Base-by-base conservation (phyloP, 2,888 invertebrate genomes). In the Schrankia costaestrigalis region DNA sequence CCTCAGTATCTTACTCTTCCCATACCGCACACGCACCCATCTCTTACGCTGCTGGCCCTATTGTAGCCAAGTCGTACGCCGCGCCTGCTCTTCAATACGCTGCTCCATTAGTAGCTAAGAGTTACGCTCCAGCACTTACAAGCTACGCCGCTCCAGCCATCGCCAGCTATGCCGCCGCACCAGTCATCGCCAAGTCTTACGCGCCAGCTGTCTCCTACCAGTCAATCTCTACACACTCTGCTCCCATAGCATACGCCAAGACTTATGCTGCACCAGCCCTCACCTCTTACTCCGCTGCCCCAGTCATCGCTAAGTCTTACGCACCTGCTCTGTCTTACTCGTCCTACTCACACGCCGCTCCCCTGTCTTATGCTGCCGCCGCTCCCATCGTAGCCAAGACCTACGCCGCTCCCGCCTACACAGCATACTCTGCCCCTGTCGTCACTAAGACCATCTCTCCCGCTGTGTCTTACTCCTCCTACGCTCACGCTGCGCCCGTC, bases 261-360 rank as follows among this genome's bases (percentile, higher is more conserved):
- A 66, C 68, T 43, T 62, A 79, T 32, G 83, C 89, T 33, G 78
- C 87, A 24, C 83, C 89, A 28, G 72, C 87, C 14, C 61, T 76
- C 28, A 54, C 64, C 34, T 56, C 63, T 12, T 60, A 68, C 38
- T 65, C 78, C 35, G 14, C 41, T 21, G 35, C 39, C 15, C 43
- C 67, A 3, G 48, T 51, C 11, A 33, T 56, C 15, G 26, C 63
- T 11, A 61, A 60, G 35, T 55, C 66, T 51, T 5, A 40, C 19
- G 37, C 46, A 18, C 45, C 48, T 9, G 49, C 51, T 23, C 52
- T 52, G 6, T 39, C 47, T 40, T 50, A 56, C 39, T 30, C 45
- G 5, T 47, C 55, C n/a, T 36, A 41, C 18, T 34, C 44, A 67
- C 78, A 37, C 31, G 3, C 28, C 1, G 15, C 41, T 14, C 56